Percentiles rank a stretch among this genome's conserved stretches.
Conservation (phyloP, 2,797 vertebrate species). For the Syngnathus rostellatus region DNA sequence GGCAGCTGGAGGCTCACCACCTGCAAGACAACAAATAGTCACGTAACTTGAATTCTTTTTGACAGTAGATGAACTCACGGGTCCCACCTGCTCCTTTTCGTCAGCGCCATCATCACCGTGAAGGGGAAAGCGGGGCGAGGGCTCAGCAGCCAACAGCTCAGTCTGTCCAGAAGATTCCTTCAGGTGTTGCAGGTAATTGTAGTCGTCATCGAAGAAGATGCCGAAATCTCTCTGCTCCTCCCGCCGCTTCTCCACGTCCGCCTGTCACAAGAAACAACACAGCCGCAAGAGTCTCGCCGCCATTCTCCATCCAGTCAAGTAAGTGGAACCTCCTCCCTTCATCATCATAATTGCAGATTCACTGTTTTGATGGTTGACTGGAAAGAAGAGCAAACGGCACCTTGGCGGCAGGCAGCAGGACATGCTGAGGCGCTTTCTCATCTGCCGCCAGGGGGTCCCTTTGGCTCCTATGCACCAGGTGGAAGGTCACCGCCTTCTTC, state of each 20-base stretch:
- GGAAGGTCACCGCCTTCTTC: slow-evolving; percentile 91
- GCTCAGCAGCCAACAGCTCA: slow-evolving; percentile 72
- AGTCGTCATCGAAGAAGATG: slow-evolving; percentile 93
- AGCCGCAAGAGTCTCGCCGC: too few relatives aligned
- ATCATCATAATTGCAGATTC: background rate
- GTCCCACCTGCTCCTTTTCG: slow-evolving; percentile 29
- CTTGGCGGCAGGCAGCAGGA: slow-evolving; percentile 79
- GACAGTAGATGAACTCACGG: slow-evolving; percentile 60
- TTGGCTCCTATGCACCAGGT: slow-evolving; percentile 95
- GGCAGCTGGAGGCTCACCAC: slow-evolving; percentile 79
- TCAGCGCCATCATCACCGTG: slow-evolving; percentile 42
- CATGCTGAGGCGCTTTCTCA: slow-evolving; percentile 89
- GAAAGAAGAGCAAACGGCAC: slow-evolving; percentile 26
- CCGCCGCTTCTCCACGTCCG: slow-evolving; percentile 71
- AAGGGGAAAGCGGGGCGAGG: slow-evolving; percentile 24
- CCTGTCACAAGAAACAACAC: slow-evolving; percentile 32
- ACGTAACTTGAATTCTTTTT: background rate
- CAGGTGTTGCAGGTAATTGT: slow-evolving; percentile 94
- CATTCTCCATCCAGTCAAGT: background rate
- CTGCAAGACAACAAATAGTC: slow-evolving; percentile 50
- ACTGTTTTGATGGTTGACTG: too few relatives aligned
- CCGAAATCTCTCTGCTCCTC: slow-evolving; percentile 85
- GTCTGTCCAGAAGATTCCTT: slow-evolving; percentile 67
- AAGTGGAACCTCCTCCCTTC: too few relatives aligned
- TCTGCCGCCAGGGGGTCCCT: slow-evolving; percentile 90